Evolutionary conservation across 2,113 vertebrate species (phyloP).

Genomic region (Triplophysa dalaica): DNA sequence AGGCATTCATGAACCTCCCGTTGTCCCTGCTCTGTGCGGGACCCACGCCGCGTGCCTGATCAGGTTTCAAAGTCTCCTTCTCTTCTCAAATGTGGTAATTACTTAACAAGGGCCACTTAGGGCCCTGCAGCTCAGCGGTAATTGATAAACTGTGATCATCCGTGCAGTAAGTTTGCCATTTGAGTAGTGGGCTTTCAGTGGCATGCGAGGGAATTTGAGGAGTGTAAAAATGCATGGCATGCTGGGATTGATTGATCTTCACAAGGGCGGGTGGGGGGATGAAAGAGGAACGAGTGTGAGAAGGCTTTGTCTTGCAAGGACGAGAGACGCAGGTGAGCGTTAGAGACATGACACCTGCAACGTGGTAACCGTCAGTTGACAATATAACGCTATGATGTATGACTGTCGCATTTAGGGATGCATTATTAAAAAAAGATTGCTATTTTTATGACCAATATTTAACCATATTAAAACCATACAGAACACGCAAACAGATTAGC

Average conservation of each 20-base stretch:
- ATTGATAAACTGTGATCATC: constrained; percentile 72
- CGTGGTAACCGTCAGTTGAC: not conserved
- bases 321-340: constrained; percentile 9
- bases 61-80: constrained; percentile 79
- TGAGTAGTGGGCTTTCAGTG: not conserved
- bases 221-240: constrained; percentile 28
- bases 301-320: constrained; percentile 6
- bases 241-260: constrained; percentile 39
- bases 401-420: not conserved
- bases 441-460: not conserved
- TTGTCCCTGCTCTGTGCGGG: constrained; percentile 10
- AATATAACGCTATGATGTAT: not conserved
- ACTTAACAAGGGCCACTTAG: constrained; percentile 70
- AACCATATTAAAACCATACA: too few relatives aligned
- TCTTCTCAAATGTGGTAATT: constrained; percentile 79
- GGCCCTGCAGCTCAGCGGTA: constrained; percentile 63
- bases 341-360: not conserved
- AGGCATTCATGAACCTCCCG: constrained; percentile 34
- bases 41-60: constrained; percentile 62
- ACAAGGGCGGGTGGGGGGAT: not conserved
- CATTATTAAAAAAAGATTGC: not conserved
- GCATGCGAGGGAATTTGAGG: not conserved
- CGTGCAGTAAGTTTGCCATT: constrained; percentile 66
- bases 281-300: constrained; percentile 24
- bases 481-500: not conserved